These are phyloP conservation scores for Lota lota DNA, from an alignment of 2,113 vertebrate genomes.

Conservation along the genomic window DNA sequence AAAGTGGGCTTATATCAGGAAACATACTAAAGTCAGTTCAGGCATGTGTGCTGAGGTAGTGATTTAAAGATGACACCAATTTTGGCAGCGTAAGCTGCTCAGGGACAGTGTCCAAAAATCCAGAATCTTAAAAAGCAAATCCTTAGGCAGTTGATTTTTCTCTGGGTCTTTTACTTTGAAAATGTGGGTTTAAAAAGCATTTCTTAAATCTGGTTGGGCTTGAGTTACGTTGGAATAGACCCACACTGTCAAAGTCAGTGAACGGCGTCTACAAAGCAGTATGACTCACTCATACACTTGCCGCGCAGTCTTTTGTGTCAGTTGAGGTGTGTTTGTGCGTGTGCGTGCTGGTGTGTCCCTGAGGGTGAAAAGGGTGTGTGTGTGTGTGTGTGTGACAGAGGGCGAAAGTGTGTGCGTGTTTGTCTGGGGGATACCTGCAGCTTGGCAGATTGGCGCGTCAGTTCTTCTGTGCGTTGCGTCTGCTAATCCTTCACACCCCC, in stretches of 20 bases:
- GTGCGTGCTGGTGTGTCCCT: neutral
- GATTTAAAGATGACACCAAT: constrained; percentile 17
- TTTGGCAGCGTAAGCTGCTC: constrained; percentile 24
- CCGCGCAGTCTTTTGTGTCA: neutral
- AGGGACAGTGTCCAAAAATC: constrained; percentile 24
- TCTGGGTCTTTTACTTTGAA: constrained; percentile 26
- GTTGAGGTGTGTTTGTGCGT: constrained; percentile 1
- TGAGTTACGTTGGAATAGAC: constrained; percentile 37
- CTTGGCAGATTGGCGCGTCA: constrained; percentile 57
- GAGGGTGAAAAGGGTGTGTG: too few relatives aligned
- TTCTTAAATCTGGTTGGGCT: constrained; percentile 36
- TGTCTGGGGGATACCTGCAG: constrained; percentile 20
- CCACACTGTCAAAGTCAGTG: neutral
- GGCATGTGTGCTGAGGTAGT: constrained; percentile 9
- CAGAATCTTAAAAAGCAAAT: constrained; percentile 24
- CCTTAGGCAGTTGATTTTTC: constrained; percentile 3
- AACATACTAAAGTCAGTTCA: neutral
- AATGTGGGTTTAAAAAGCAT: constrained; percentile 32
- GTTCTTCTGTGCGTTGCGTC: constrained; percentile 44
- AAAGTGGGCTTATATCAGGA: constrained; percentile 2
- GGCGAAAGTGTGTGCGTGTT: neutral
- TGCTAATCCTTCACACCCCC: constrained; percentile 51
- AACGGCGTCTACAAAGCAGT: neutral
- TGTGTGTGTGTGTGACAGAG: neutral
- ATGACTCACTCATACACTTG: neutral